These are phyloP conservation scores for Varecia variegata DNA, from an alignment of 2,797 vertebrate species.

Conservation along the genomic window DNA sequence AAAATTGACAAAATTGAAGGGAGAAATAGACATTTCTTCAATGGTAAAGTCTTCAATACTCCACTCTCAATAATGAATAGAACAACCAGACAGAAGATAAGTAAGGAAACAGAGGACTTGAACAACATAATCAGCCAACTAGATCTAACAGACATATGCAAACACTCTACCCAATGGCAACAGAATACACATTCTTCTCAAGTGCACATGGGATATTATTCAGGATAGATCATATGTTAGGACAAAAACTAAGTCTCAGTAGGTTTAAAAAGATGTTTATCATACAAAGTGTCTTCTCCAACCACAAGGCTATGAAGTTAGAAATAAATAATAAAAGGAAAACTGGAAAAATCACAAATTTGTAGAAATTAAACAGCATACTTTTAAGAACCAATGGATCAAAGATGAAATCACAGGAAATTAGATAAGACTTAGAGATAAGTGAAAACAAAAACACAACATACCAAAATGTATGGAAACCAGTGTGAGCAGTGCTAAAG, in stretches of 20 bases:
- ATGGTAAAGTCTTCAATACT: neutral
- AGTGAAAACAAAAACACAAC: neutral
- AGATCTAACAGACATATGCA: neutral
- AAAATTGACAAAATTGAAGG: neutral
- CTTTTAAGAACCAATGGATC: neutral
- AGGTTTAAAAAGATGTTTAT: neutral
- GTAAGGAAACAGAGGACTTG: neutral
- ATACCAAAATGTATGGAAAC: neutral
- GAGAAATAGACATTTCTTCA: neutral
- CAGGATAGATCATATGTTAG: neutral
- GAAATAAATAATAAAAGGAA: neutral
- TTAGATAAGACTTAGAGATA: neutral
- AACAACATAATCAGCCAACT: neutral
- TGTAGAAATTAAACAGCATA: neutral
- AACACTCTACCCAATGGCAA: neutral
- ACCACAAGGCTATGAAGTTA: neutral
- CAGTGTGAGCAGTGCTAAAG: neutral
- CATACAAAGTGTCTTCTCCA: neutral
- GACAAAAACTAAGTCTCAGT: neutral
- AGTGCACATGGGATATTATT: no score
- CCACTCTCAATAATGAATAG: no score
- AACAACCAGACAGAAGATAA: neutral
- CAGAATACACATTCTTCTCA: neutral
- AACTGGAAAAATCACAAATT: neutral
- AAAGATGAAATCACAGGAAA: neutral